These are phyloP conservation scores for Sphecodes monilicornis DNA, from an alignment of 2,888 invertebrate species.

Conservation along the genomic window DNA sequence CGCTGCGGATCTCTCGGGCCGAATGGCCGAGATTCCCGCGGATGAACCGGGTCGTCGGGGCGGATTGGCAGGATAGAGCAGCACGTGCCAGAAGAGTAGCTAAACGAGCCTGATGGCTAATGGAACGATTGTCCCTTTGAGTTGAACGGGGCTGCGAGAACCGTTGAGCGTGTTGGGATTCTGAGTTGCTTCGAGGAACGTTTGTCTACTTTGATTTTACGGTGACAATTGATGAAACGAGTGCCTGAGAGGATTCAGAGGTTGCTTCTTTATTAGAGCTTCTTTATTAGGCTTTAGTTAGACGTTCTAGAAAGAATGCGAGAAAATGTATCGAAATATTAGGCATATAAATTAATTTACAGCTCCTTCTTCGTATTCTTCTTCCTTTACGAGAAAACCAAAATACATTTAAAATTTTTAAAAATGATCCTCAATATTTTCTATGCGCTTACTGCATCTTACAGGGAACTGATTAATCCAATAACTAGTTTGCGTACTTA, in stretches of 20 bases:
- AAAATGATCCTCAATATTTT: no score
- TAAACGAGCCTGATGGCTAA: constrained; percentile 2
- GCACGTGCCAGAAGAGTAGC: constrained; percentile 3
- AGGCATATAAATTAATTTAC: no score
- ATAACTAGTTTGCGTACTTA: no score
- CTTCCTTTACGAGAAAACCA: no score
- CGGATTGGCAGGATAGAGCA: neutral
- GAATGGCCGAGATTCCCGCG: constrained; percentile 29
- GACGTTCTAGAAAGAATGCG: no score
- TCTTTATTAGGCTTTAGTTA: no score
- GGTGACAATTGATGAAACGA: neutral
- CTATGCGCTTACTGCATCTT: no score
- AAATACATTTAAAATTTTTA: no score
- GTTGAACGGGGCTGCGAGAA: neutral
- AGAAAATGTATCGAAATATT: no score
- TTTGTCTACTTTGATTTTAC: neutral
- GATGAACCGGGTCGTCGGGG: neutral
- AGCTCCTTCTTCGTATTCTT: no score
- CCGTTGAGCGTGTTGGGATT: neutral
- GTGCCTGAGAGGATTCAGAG: neutral
- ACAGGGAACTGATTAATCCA: no score
- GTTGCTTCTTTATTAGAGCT: neutral
- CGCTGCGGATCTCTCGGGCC: constrained; percentile 20
- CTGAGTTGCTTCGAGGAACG: neutral
- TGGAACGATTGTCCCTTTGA: constrained; percentile 8